Evolutionary conservation across 1,140 invertebrate genomes (phyloP), one percentile per base, ranked within the genome.

Genomic region (Centruroides sculpturatus): DNA sequence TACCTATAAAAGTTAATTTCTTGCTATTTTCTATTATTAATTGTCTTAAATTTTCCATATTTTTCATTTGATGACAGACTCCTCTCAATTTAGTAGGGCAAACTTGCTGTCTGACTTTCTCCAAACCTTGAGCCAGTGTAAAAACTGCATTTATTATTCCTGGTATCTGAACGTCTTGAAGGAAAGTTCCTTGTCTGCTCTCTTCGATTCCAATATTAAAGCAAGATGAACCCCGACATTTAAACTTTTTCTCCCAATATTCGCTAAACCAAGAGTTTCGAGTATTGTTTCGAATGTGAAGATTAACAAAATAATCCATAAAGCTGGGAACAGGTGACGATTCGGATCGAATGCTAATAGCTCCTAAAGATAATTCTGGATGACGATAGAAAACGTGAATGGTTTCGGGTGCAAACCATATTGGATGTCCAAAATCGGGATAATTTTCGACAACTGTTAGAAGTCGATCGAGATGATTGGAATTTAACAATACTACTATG

Each of bases 81-180:
- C 67, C 56, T 59, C 66, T 34, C 10, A 63, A 63, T 67, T 72
- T 58, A 65, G 65, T 41, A 57, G 64, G 47, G 69, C 74, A 72
- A 64, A 76, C 60, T 66, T 72, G 62, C 60, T 61, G 47, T 63
- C 52, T 69, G 67, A 63, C 64, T 49, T 60, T 65, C 61, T 65
- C 72, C 55, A 67, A 62, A 61, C 64, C 70, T 47, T 71, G 63
- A 7, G 69, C 70, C 11, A 74, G 55, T 1, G 73, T 59, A 34
- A 68, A 66, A 5, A 76, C 71, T 13, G 73, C 71, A 60, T 73
- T 72, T 4, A 75, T 72, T 12, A 72, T 75, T n/a, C 71, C 69
- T 34, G 76, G 62, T 6, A 72, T 68, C 7, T 64, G 65, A 3
- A 69, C 66, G 48, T 75, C 71, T 55, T 72, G 69, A 55, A 62